A percentile compares a stretch with the other conserved stretches of the same genome.
Conservation (phyloP, 2,797 vertebrate genomes). For the Morelia viridis region DNA sequence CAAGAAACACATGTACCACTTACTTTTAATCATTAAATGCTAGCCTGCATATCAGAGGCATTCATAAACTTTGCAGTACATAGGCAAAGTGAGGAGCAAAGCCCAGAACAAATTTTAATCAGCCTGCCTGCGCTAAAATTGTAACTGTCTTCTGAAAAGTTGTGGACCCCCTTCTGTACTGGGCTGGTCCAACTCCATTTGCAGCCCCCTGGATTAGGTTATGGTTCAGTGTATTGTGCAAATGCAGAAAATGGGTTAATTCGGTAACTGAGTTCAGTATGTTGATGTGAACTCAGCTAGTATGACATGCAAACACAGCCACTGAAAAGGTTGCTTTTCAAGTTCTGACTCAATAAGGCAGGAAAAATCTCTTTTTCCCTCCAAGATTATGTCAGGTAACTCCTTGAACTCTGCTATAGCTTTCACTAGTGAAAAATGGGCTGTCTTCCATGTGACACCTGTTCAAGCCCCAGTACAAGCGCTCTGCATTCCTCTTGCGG, state of each 20-base stretch:
- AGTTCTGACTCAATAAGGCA: background rate
- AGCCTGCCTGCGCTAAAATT: background rate
- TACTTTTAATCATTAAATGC: background rate
- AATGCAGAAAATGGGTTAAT: background rate
- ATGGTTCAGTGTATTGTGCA: background rate
- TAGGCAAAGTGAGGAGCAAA: background rate
- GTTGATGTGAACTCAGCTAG: background rate
- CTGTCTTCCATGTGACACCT: background rate
- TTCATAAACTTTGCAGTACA: background rate
- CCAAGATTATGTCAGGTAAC: background rate
- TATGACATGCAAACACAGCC: background rate
- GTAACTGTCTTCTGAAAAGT: background rate
- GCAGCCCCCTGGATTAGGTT: background rate
- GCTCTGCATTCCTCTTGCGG: background rate
- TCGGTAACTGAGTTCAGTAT: background rate
- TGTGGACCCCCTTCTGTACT: background rate
- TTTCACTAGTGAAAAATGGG: background rate
- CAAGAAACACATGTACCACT: background rate
- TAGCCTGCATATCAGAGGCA: background rate
- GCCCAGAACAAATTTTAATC: background rate
- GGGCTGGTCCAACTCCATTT: background rate
- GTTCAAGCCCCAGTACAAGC: background rate
- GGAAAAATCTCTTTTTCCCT: background rate
- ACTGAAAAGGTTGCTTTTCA: background rate
- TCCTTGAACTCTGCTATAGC: too few relatives aligned